Evolutionary conservation across 2,113 vertebrate species (phyloP).

Genomic region (Dolichotis patagonum): DNA sequence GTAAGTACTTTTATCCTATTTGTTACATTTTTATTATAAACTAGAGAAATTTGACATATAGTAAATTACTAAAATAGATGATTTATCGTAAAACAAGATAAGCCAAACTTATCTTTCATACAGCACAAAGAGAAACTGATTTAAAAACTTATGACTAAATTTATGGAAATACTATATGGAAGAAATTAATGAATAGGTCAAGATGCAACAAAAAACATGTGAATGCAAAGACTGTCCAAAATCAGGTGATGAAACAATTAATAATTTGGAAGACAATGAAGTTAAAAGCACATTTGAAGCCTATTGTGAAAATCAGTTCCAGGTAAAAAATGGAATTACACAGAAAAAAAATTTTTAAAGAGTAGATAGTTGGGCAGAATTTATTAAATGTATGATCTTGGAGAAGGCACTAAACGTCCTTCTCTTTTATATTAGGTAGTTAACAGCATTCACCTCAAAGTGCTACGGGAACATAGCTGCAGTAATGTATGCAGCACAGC

Average conservation of each 20-base stretch:
- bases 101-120: background rate
- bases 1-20: slow-evolving; percentile 1
- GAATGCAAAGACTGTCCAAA: background rate
- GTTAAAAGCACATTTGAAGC: slow-evolving; percentile 10
- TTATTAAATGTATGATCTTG: background rate
- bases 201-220: background rate
- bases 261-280: background rate
- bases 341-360: background rate
- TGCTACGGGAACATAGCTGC: background rate
- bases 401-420: background rate
- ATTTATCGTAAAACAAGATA: background rate
- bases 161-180: background rate
- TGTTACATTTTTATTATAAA: background rate
- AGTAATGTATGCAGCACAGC: background rate
- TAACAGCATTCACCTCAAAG: background rate
- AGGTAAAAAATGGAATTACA: background rate
- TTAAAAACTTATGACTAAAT: background rate
- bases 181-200: background rate
- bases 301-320: background rate
- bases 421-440: background rate
- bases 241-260: background rate
- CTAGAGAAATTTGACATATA: slow-evolving; percentile 13
- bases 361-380: background rate
- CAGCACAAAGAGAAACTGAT: background rate
- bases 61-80: background rate